A percentile compares a stretch with the other conserved stretches of the same genome.
Conservation (phyloP, 2,888 invertebrate species). For the Pachliopta kotzebuea region DNA sequence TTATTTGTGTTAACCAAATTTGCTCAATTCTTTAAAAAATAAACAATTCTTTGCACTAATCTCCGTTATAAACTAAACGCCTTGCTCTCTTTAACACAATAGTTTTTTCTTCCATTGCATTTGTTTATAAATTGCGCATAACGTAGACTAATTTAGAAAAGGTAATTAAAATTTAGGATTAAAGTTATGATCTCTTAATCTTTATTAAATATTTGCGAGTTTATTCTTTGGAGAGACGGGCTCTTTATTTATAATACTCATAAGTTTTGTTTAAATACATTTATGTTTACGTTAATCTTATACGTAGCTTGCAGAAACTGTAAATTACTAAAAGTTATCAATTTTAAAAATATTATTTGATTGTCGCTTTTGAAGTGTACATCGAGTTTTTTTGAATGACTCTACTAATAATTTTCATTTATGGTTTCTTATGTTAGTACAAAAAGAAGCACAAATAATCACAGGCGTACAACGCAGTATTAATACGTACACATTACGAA, state of each 20-base stretch:
- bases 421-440: conserved; percentile 41
- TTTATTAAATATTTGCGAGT: conserved; percentile 78
- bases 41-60: conserved; percentile 15
- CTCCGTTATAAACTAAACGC: conserved; percentile 17
- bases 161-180: conserved; percentile 66
- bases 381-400: conserved; percentile 24
- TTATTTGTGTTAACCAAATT: conserved; percentile 71
- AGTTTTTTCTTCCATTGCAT: conserved; percentile 66
- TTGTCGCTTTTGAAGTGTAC: conserved; percentile 16
- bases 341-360: conserved; percentile 3
- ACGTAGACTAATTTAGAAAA: conserved; percentile 75
- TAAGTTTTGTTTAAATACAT: conserved; percentile 71
- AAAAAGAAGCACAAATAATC: conserved; percentile 57
- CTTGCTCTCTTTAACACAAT: conserved; percentile 41
- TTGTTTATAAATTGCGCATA: conserved; percentile 67
- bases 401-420: conserved; percentile 12
- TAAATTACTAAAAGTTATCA: conserved; percentile 38
- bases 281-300: conserved; percentile 49
- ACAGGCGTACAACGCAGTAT: conserved; percentile 21
- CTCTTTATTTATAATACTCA: conserved; percentile 79
- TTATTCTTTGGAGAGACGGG: conserved; percentile 48
- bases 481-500: conserved; percentile 3
- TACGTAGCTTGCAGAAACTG: conserved; percentile 43
- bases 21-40: conserved; percentile 68
- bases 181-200: conserved; percentile 81